Evolutionary conservation across 2,797 vertebrate genomes (phyloP).

Genomic region (Pseudotriccus pelzelni): DNA sequence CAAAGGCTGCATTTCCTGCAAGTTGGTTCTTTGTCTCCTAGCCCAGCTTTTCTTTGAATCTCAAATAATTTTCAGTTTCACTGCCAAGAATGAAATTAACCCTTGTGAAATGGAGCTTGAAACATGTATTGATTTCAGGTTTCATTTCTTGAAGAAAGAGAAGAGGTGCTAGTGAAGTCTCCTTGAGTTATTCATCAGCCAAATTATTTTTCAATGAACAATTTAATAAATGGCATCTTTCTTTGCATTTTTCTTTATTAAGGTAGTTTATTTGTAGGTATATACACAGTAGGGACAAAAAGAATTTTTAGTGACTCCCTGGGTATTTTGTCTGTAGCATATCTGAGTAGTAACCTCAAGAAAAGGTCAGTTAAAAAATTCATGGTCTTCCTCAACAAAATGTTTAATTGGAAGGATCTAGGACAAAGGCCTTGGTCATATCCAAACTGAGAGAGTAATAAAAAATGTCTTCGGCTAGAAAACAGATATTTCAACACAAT

Average conservation of each 20-base stretch:
- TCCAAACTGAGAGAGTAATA: background rate
- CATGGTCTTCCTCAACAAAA: background rate
- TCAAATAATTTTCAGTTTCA: background rate
- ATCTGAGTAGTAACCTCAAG: background rate
- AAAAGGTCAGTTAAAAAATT: background rate
- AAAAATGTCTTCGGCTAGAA: background rate
- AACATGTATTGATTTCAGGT: background rate
- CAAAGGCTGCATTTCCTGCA: background rate
- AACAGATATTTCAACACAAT: constrained; percentile 22
- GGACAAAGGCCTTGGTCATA: background rate
- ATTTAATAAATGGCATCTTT: background rate
- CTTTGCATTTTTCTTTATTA: background rate
- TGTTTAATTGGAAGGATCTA: background rate
- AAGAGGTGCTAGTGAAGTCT: background rate
- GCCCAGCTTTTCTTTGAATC: background rate
- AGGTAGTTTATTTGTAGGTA: background rate
- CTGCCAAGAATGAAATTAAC: background rate
- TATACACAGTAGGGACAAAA: background rate
- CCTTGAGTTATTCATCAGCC: background rate
- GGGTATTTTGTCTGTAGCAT: background rate
- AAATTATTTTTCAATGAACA: background rate
- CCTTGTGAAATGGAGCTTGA: background rate
- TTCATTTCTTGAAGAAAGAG: background rate
- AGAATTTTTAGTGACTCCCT: background rate
- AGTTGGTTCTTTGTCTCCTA: background rate